Evolutionary conservation across 2,797 vertebrate genomes (phyloP).

Genomic region (Benthosema pterotum): DNA sequence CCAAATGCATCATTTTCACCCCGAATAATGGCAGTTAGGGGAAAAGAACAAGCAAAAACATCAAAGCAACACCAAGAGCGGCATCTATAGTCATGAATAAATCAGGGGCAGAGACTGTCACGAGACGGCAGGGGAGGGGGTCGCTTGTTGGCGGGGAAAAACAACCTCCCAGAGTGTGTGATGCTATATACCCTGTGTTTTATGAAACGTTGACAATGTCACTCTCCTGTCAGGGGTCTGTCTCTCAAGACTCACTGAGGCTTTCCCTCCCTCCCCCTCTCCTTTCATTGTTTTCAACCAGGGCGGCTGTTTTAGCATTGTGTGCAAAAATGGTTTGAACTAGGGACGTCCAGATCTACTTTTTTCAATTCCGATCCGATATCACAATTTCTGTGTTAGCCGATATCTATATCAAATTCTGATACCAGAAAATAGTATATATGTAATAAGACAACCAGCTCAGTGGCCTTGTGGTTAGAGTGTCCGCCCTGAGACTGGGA

Average conservation of each 20-base stretch:
- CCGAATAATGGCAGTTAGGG: conserved; percentile 15
- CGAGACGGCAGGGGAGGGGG: conserved; percentile 31
- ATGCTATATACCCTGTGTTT: conserved; percentile 32
- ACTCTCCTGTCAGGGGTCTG: conserved; percentile 45
- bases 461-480: too few species aligned
- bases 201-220: conserved; percentile 54
- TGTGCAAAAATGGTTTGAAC: too few species aligned
- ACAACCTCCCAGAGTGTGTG: conserved; percentile 7
- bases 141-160: conserved; percentile 35
- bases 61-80: background rate
- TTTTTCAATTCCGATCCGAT: too few species aligned
- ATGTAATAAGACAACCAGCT: too few species aligned
- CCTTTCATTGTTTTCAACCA: too few species aligned
- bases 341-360: too few species aligned
- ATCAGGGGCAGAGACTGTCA: background rate
- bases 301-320: too few species aligned
- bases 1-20: too few species aligned
- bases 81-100: conserved; percentile 33
- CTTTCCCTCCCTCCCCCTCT: background rate
- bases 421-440: too few species aligned
- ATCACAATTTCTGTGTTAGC: too few species aligned
- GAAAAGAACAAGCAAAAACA: background rate
- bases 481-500: too few species aligned
- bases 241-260: conserved; percentile 42
- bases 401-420: too few species aligned